Conservation (phyloP, 2,888 invertebrate species). For the Melanargia galathea region DNA sequence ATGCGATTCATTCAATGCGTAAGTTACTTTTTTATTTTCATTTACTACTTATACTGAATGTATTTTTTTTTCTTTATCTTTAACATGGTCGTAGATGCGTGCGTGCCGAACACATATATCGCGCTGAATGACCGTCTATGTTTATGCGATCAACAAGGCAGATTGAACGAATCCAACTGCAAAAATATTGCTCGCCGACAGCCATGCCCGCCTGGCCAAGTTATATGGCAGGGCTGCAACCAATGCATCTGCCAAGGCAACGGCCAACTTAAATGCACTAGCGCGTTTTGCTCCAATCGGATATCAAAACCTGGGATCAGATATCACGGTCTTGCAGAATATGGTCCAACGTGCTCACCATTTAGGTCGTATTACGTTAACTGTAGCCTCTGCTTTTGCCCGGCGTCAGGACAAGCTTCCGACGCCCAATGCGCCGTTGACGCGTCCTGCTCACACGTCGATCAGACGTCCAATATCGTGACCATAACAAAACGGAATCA, state of each 20-base stretch:
- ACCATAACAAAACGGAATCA: constrained; percentile 46
- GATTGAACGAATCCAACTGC: constrained; percentile 60
- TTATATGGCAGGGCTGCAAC: constrained; percentile 64
- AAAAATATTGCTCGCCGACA: constrained; percentile 49
- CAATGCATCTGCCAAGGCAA: constrained; percentile 67
- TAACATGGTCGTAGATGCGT: constrained; percentile 51
- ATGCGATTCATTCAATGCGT: constrained; percentile 49
- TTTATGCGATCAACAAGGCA: constrained; percentile 59
- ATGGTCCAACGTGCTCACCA: constrained; percentile 58
- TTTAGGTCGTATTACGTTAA: constrained; percentile 66
- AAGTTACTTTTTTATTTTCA: constrained; percentile 46
- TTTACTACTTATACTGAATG: not conserved
- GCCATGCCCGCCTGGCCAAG: constrained; percentile 59
- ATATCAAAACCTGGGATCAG: constrained; percentile 18
- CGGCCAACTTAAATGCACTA: constrained; percentile 58
- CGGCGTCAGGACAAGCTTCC: constrained; percentile 59
- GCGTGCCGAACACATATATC: constrained; percentile 66
- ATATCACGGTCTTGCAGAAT: constrained; percentile 30
- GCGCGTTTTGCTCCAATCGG: constrained; percentile 52
- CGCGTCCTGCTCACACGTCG: constrained; percentile 55
- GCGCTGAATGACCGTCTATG: constrained; percentile 60
- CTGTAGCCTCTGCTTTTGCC: constrained; percentile 69
- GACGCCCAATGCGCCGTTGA: constrained; percentile 67
- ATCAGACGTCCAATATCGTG: constrained; percentile 41
- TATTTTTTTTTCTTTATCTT: constrained; percentile 14